Evolutionary conservation across 2,888 invertebrate species (phyloP).

Genomic region (Thumatha senex): DNA sequence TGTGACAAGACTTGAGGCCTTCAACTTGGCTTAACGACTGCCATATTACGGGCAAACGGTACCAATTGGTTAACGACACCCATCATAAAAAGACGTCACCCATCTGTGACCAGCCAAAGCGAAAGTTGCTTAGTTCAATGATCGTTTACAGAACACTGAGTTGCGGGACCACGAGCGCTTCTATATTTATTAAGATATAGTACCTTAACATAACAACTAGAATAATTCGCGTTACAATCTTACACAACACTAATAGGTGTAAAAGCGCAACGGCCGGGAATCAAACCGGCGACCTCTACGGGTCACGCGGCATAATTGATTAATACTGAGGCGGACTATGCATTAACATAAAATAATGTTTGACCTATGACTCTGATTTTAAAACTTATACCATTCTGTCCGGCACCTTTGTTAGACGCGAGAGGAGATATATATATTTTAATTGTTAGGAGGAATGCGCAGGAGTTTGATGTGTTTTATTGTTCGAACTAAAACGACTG

Average conservation of each 20-base stretch:
- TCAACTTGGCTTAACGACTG: too few relatives aligned
- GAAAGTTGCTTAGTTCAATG: too few relatives aligned
- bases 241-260: slow-evolving; percentile 65
- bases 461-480: not conserved
- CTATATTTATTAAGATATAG: too few relatives aligned
- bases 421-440: slow-evolving; percentile 12
- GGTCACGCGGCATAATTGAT: slow-evolving; percentile 80
- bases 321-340: slow-evolving; percentile 70
- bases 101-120: too few relatives aligned
- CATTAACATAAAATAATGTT: slow-evolving; percentile 83
- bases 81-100: too few relatives aligned
- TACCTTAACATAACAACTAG: slow-evolving; percentile 6
- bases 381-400: slow-evolving; percentile 66
- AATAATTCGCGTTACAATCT: slow-evolving; percentile 41
- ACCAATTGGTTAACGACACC: too few relatives aligned
- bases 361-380: slow-evolving; percentile 75
- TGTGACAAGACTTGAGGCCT: too few relatives aligned
- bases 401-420: slow-evolving; percentile 41
- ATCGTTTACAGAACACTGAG: too few relatives aligned
- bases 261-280: slow-evolving; percentile 56
- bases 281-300: slow-evolving; percentile 64
- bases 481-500: not conserved
- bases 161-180: too few relatives aligned
- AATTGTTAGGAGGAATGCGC: slow-evolving; percentile 4
- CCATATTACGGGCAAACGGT: too few relatives aligned